Evolutionary conservation across 2,888 invertebrate species (phyloP).

Genomic region (Drosophila rubida): DNA sequence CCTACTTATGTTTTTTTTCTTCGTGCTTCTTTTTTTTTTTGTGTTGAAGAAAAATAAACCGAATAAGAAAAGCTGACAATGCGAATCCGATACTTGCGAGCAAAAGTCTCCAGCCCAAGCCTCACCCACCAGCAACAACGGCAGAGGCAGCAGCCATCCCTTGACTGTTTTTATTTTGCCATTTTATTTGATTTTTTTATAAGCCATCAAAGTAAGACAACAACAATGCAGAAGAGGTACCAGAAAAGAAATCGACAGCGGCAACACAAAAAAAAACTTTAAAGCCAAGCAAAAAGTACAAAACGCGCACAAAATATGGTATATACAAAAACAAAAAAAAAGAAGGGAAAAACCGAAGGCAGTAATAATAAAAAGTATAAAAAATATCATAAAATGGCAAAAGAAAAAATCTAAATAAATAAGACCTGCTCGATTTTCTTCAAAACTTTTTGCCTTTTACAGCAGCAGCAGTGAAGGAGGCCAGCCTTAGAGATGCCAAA

Average conservation of each 20-base stretch:
- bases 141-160: conserved; percentile 12
- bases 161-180: conserved; percentile 21
- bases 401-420: conserved; percentile 69
- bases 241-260: conserved; percentile 64
- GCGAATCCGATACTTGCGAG: conserved; percentile 76
- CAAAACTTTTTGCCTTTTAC: conserved; percentile 58
- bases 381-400: conserved; percentile 56
- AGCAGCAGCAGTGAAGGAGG: conserved; percentile 35
- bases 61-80: conserved; percentile 76
- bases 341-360: conserved; percentile 14
- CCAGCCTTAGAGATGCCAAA: conserved; percentile 52
- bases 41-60: conserved; percentile 35
- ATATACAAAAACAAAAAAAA: conserved; percentile 23
- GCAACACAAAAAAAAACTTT: conserved; percentile 44
- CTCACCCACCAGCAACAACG: background rate
- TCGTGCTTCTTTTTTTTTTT: too few species aligned
- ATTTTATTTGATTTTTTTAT: conserved; percentile 37
- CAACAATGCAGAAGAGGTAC: conserved; percentile 50
- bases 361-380: conserved; percentile 48
- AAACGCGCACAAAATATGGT: conserved; percentile 20
- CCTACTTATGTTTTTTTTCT: conserved; percentile 25
- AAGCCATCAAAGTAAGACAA: conserved; percentile 62
- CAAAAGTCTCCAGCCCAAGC: conserved; percentile 33
- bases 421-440: conserved; percentile 76
- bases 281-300: conserved; percentile 45